These are phyloP conservation scores for Yponomeuta cagnagella DNA, from an alignment of 2,888 invertebrate species.

Conservation along the genomic window DNA sequence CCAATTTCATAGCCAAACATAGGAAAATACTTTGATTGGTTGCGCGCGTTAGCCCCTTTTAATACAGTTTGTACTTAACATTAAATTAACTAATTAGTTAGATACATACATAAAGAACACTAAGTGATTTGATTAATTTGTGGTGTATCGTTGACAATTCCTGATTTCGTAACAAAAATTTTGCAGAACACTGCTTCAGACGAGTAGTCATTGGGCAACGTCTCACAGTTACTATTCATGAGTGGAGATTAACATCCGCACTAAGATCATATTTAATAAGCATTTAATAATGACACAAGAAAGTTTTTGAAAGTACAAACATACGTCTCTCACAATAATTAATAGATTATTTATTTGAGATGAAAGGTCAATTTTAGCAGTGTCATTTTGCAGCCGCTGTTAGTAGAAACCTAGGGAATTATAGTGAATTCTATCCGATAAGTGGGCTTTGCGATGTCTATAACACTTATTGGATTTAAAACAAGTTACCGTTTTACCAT, in stretches of 20 bases:
- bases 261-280: background rate
- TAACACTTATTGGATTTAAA: too few relatives aligned
- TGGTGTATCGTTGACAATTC: too few relatives aligned
- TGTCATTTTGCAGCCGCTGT: background rate
- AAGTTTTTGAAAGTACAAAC: constrained; percentile 4
- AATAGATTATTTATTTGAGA: background rate
- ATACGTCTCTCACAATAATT: background rate
- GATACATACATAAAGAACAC: too few relatives aligned
- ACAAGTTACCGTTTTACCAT: too few relatives aligned
- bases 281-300: background rate
- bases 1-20: too few relatives aligned
- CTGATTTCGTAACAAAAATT: background rate
- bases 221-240: background rate
- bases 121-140: too few relatives aligned
- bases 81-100: too few relatives aligned
- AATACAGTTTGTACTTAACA: too few relatives aligned
- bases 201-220: background rate
- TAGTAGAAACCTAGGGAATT: background rate
- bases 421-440: too few relatives aligned
- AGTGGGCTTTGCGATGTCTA: too few relatives aligned
- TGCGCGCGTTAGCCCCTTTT: too few relatives aligned
- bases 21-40: too few relatives aligned
- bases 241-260: background rate
- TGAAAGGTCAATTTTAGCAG: background rate
- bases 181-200: background rate